A percentile compares a stretch with the other conserved stretches of the same genome.
Evolutionary conservation across 2,888 invertebrate genomes (phyloP).

Genomic region (Stictocephala bisonia): DNA sequence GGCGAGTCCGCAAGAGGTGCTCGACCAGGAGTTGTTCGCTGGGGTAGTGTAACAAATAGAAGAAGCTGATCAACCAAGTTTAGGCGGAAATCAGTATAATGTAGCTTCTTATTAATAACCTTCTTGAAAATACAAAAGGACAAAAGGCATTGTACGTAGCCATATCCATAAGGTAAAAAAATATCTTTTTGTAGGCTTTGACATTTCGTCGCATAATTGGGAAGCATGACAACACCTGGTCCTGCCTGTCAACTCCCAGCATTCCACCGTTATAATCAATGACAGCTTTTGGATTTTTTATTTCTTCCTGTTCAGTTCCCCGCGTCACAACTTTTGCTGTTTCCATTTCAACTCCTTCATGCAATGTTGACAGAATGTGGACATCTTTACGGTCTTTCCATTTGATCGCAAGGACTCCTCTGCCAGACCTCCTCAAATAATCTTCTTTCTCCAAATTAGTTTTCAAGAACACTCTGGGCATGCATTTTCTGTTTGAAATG

Average conservation of each 20-base stretch:
- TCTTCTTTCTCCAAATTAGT: slow-evolving; percentile 17
- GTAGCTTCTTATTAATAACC: background rate
- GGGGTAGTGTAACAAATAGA: background rate
- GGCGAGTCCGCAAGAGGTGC: slow-evolving; percentile 26
- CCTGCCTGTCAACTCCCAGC: slow-evolving; percentile 25
- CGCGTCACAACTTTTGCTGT: slow-evolving; percentile 1
- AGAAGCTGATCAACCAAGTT: slow-evolving; percentile 26
- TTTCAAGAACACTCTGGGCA: slow-evolving; percentile 1
- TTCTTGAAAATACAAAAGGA: slow-evolving; percentile 30
- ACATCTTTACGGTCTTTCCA: slow-evolving; percentile 39
- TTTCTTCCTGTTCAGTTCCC: slow-evolving; percentile 4
- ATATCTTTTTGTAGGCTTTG: slow-evolving; percentile 20
- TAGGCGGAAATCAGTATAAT: slow-evolving; percentile 4
- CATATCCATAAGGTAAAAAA: slow-evolving; percentile 17
- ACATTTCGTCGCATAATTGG: slow-evolving; percentile 25
- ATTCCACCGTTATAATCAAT: slow-evolving; percentile 36
- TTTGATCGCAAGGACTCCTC: slow-evolving; percentile 23
- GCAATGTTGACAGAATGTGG: slow-evolving; percentile 24
- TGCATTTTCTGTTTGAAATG: slow-evolving; percentile 19
- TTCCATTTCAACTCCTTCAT: slow-evolving; percentile 30
- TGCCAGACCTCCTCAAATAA: slow-evolving; percentile 23
- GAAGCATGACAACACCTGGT: slow-evolving; percentile 31
- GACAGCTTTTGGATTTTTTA: slow-evolving; percentile 27
- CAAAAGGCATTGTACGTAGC: slow-evolving; percentile 6
- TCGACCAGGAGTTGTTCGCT: slow-evolving; percentile 9